Evolutionary conservation across 2,797 vertebrate species (phyloP).

Genomic region (Remorina albescens): DNA sequence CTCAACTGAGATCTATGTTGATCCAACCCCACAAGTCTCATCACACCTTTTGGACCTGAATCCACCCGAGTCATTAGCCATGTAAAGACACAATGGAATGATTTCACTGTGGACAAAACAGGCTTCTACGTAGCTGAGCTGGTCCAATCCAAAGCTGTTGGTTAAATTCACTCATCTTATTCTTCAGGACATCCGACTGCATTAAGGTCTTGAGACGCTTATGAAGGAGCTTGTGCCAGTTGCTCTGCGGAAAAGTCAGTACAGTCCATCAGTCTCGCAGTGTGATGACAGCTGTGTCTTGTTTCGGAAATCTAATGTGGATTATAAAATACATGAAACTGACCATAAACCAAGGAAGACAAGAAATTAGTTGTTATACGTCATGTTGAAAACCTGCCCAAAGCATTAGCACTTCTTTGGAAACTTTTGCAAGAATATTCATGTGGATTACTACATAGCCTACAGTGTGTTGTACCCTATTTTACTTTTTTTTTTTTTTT

Average conservation of each 20-base stretch:
- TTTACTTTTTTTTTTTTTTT: no score
- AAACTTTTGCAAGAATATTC: not conserved
- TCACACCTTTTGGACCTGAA: constrained; percentile 25
- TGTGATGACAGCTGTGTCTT: not conserved
- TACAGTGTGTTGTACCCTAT: no score
- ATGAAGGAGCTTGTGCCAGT: not conserved
- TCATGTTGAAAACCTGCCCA: not conserved
- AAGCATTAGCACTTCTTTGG: not conserved
- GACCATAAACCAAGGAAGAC: not conserved
- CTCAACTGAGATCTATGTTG: constrained; percentile 6
- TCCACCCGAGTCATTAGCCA: constrained; percentile 27
- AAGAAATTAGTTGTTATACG: not conserved
- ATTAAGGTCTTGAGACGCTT: not conserved
- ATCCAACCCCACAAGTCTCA: constrained; percentile 2
- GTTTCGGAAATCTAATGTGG: not conserved
- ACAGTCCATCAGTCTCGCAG: not conserved
- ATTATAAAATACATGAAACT: not conserved
- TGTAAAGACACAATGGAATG: constrained; percentile 1
- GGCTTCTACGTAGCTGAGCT: not conserved
- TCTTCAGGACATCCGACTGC: not conserved
- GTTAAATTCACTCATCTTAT: not conserved
- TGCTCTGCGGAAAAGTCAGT: not conserved
- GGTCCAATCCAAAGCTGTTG: constrained; percentile 12
- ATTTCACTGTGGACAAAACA: constrained; percentile 11
- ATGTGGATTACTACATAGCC: not conserved